Percentiles rank a stretch among this genome's conserved stretches.
phyloP scores from a whole-genome alignment of 2,888 invertebrate species.

The Cosmorhoe ocellata region DNA sequence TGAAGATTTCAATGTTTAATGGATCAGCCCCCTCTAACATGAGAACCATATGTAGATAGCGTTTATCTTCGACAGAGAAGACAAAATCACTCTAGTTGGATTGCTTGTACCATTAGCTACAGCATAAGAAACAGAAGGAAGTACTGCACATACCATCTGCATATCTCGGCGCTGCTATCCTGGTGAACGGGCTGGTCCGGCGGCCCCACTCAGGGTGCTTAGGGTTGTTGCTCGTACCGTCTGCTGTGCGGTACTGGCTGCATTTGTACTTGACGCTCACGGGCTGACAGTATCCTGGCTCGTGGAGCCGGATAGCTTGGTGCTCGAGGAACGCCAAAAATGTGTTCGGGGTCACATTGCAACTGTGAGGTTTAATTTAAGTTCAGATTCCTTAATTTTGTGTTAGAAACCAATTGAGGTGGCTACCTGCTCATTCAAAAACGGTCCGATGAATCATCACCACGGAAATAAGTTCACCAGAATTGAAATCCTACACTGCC shows the following conservation, averaged over 20 bases:
- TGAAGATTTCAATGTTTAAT: conserved; percentile 27
- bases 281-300: conserved; percentile 56
- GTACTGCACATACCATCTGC: conserved; percentile 79
- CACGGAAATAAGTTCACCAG: too few relatives aligned
- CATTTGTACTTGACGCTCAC: conserved; percentile 47
- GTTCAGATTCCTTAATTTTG: too few relatives aligned
- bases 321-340: conserved; percentile 73
- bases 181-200: conserved; percentile 79
- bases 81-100: too few relatives aligned
- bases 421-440: too few relatives aligned
- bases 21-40: too few relatives aligned
- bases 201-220: conserved; percentile 86
- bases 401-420: too few relatives aligned
- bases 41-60: too few relatives aligned
- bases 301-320: conserved; percentile 56
- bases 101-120: too few relatives aligned
- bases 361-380: conserved; percentile 35
- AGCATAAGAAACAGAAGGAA: neutral
- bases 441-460: too few relatives aligned
- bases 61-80: too few relatives aligned
- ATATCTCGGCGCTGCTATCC: conserved; percentile 83
- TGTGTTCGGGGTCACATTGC: conserved; percentile 69
- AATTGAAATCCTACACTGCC: too few relatives aligned
- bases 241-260: conserved; percentile 85
- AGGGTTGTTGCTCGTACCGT: conserved; percentile 91